Percentiles rank a stretch among this genome's conserved stretches.
These are phyloP conservation scores for Branchinecta lynchi DNA, from an alignment of 1,140 invertebrate genomes.

Conservation along the genomic window DNA sequence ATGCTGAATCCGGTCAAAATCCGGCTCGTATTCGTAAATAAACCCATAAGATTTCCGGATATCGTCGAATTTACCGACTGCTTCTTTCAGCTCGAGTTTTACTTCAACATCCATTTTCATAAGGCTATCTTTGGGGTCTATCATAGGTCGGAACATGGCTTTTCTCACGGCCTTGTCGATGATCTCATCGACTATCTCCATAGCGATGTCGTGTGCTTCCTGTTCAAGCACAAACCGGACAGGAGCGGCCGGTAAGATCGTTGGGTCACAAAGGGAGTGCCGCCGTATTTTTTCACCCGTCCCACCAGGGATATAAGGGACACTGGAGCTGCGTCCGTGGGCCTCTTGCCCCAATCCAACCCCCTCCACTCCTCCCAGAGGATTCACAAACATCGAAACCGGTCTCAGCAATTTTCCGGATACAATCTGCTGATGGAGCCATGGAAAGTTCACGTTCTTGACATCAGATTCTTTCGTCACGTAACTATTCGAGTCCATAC, in stretches of 20 bases:
- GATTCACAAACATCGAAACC: constrained; percentile 41
- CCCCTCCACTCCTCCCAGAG: constrained; percentile 30
- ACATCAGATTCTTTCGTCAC: constrained; percentile 37
- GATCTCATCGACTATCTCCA: constrained; percentile 41
- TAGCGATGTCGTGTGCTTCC: constrained; percentile 32
- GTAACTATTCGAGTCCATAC: constrained; percentile 21
- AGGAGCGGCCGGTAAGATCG: not conserved
- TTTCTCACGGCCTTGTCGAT: constrained; percentile 34
- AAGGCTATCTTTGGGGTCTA: not conserved
- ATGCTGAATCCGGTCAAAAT: constrained; percentile 57
- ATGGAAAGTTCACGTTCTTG: constrained; percentile 39
- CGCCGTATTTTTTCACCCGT: not conserved
- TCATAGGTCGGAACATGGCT: not conserved
- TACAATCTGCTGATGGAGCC: constrained; percentile 25
- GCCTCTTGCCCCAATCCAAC: constrained; percentile 13
- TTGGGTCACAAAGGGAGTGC: not conserved
- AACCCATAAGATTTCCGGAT: constrained; percentile 55
- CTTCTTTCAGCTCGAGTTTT: not conserved
- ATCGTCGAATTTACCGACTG: not conserved
- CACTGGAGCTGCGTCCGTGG: constrained; percentile 22
- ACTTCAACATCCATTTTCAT: not conserved
- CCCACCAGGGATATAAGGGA: constrained; percentile 28
- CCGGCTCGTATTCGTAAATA: constrained; percentile 63
- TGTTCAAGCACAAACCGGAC: not conserved
- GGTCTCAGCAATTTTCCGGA: constrained; percentile 25